Conservation (phyloP, 2,113 vertebrate genomes). For the Hiodon alosoides region DNA sequence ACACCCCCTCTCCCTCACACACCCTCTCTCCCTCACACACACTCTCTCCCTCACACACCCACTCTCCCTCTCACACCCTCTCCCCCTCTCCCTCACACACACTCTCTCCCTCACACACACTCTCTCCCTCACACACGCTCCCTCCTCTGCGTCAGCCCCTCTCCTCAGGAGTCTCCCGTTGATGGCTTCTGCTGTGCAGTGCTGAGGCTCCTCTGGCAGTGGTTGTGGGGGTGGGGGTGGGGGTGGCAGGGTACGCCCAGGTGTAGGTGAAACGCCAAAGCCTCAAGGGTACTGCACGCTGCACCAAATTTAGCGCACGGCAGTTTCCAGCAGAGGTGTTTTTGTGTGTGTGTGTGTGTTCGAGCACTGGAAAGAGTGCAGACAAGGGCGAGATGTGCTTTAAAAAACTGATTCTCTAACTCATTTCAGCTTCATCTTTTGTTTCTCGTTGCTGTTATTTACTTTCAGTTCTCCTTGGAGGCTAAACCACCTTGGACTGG, state of each 20-base stretch:
- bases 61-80: no score
- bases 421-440: constrained; percentile 21
- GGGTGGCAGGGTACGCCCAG: constrained; percentile 69
- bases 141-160: neutral
- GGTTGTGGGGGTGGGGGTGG: constrained; percentile 51
- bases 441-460: constrained; percentile 28
- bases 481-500: neutral
- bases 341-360: constrained; percentile 21
- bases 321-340: constrained; percentile 49
- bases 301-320: constrained; percentile 59
- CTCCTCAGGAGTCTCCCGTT: neutral
- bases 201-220: constrained; percentile 58
- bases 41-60: no score
- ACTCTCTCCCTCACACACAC: no score
- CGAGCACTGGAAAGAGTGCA: constrained; percentile 39
- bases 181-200: constrained; percentile 33
- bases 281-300: constrained; percentile 54
- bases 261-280: constrained; percentile 68
- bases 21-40: no score
- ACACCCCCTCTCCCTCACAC: constrained; percentile 43
- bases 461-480: constrained; percentile 18
- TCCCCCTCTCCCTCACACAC: no score
- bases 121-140: no score
- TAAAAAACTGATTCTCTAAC: constrained; percentile 49
- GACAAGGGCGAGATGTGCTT: constrained; percentile 32